Evolutionary conservation across 53 echinoderm and acorn worm species (phyloP).

Genomic region (Apostichopus leukothele): DNA sequence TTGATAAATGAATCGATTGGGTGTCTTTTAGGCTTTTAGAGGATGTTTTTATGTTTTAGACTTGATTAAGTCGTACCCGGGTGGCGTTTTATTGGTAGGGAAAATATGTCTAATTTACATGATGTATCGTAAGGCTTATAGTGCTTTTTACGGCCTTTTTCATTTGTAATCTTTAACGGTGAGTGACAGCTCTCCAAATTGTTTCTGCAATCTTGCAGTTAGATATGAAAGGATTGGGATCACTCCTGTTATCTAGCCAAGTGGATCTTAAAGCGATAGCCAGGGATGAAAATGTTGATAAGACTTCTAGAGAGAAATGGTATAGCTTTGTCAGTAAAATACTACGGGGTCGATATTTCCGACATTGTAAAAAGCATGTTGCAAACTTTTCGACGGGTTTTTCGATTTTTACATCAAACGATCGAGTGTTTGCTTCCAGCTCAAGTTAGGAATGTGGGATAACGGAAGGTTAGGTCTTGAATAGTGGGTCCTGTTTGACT

Average conservation of each 20-base stretch:
- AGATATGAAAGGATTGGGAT: constrained; percentile 9
- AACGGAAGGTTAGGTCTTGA: too few relatives aligned
- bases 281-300: background rate
- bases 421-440: too few relatives aligned
- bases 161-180: constrained; percentile 39
- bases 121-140: constrained; percentile 35
- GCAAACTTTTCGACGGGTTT: too few relatives aligned
- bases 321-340: too few relatives aligned
- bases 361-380: too few relatives aligned
- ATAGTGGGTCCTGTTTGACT: too few relatives aligned
- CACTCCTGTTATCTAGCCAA: background rate
- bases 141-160: constrained; percentile 44
- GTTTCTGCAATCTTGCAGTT: constrained; percentile 37
- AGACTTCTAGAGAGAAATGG: too few relatives aligned
- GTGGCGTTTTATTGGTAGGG: constrained; percentile 42
- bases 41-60: constrained; percentile 47
- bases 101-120: constrained; percentile 44
- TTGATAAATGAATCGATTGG: constrained; percentile 44
- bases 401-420: too few relatives aligned
- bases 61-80: constrained; percentile 42
- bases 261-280: constrained; percentile 38
- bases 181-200: constrained; percentile 41
- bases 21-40: constrained; percentile 45
- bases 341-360: too few relatives aligned
- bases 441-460: too few relatives aligned